Conservation (phyloP, 2,797 vertebrate genomes). For the Aulostomus chinensis region DNA sequence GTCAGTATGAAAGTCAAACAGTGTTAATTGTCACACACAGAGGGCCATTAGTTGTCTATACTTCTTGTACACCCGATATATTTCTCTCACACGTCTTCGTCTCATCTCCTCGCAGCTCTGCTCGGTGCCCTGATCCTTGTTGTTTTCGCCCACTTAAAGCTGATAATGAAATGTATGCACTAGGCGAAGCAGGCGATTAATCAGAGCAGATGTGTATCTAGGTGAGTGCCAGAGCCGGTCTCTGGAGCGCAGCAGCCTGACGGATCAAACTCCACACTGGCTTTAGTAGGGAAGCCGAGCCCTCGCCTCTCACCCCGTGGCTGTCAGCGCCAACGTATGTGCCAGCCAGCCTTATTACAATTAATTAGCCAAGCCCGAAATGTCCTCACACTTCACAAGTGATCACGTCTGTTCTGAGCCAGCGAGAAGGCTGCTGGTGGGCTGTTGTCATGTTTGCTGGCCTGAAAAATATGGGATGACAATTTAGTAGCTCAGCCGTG, state of each 20-base stretch:
- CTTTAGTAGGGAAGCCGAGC: conserved; percentile 29
- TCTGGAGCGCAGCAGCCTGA: conserved; percentile 56
- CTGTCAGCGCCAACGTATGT: conserved; percentile 61
- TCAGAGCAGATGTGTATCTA: conserved; percentile 81
- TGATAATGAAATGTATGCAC: conserved; percentile 77
- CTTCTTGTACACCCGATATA: conserved; percentile 11
- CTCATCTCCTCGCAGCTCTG: conserved; percentile 28
- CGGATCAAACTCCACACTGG: conserved; percentile 48
- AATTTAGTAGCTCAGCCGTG: conserved; percentile 26
- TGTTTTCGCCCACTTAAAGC: conserved; percentile 76
- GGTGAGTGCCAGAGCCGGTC: conserved; percentile 70
- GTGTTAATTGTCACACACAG: no score
- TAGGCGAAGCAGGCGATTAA: conserved; percentile 74
- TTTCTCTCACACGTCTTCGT: conserved; percentile 3
- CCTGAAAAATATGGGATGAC: no score
- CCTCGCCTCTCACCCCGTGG: conserved; percentile 52
- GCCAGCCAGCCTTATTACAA: conserved; percentile 75
- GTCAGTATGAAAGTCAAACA: no score
- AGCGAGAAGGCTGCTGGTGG: not conserved
- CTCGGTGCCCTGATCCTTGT: conserved; percentile 47
- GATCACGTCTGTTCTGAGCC: not conserved
- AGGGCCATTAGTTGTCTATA: not conserved
- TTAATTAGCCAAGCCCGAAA: conserved; percentile 75
- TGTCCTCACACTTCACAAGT: conserved; percentile 74
- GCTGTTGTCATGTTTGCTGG: conserved; percentile 35